A percentile compares a stretch with the other conserved stretches of the same genome.
Evolutionary conservation across 2,113 vertebrate species (phyloP).

Genomic region (Heterocephalus glaber): DNA sequence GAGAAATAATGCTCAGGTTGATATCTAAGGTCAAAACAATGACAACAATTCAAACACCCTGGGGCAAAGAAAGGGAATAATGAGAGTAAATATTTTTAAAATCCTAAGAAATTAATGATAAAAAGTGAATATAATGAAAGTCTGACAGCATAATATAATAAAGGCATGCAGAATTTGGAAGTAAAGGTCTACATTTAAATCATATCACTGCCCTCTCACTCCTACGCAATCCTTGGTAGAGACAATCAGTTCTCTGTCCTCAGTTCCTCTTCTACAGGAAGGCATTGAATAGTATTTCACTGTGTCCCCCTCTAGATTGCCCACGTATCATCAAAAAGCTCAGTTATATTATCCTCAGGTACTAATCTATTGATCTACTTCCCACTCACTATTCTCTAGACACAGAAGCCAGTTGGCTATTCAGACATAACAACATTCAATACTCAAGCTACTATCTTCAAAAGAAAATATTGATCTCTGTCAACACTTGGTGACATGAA

Average conservation of each 20-base stretch:
- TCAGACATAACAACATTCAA: background rate
- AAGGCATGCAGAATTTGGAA: background rate
- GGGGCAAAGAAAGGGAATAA: background rate
- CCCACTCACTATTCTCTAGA: background rate
- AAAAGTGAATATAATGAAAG: background rate
- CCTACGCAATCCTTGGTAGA: background rate
- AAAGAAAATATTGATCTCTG: constrained; percentile 59
- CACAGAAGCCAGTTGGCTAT: background rate
- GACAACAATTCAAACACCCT: background rate
- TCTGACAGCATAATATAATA: background rate
- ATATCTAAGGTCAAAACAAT: background rate
- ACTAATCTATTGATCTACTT: background rate
- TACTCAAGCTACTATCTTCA: constrained; percentile 10
- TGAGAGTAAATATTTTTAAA: background rate
- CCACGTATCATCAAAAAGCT: background rate
- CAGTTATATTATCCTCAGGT: background rate
- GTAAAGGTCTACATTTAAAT: background rate
- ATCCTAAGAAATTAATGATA: background rate
- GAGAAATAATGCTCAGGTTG: background rate
- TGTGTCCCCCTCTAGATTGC: background rate
- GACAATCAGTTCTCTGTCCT: background rate
- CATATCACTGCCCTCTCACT: accelerated
- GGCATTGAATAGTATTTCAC: background rate
- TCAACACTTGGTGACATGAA: constrained; percentile 12
- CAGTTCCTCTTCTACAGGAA: background rate